Evolutionary conservation across 2,797 vertebrate genomes (phyloP).

Genomic region (Tarsius wallacei): DNA sequence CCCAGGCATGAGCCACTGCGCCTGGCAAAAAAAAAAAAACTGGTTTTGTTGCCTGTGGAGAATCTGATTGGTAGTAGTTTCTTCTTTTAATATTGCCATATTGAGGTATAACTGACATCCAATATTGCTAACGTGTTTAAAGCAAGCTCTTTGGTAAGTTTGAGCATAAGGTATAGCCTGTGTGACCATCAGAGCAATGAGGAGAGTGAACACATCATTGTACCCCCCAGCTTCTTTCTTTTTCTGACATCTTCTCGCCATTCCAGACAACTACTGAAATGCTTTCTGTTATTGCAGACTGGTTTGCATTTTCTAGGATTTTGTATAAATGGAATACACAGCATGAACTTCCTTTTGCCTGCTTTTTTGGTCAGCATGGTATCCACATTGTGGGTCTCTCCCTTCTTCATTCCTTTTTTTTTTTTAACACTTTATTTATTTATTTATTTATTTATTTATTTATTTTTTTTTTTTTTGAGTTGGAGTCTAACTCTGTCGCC

Average conservation of each 20-base stretch:
- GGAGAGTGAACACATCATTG: not conserved
- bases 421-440: slow-evolving; percentile 19
- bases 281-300: not conserved
- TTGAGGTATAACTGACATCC: not conserved
- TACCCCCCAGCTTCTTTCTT: not conserved
- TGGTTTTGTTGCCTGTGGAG: not conserved
- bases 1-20: too few species aligned
- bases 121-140: not conserved
- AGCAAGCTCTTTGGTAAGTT: not conserved
- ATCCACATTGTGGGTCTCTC: not conserved
- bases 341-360: not conserved
- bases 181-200: not conserved
- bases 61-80: not conserved
- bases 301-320: not conserved
- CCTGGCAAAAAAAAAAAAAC: too few species aligned
- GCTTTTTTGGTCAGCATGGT: slow-evolving; percentile 10
- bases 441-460: too few species aligned
- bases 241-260: not conserved
- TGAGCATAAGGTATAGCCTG: not conserved
- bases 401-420: not conserved
- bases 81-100: slow-evolving; percentile 25
- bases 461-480: too few species aligned
- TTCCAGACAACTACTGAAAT: not conserved
- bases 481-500: too few species aligned
- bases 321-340: not conserved